phyloP scores from a whole-genome alignment of 2,888 invertebrate species.

The Pherbina coryleti region DNA sequence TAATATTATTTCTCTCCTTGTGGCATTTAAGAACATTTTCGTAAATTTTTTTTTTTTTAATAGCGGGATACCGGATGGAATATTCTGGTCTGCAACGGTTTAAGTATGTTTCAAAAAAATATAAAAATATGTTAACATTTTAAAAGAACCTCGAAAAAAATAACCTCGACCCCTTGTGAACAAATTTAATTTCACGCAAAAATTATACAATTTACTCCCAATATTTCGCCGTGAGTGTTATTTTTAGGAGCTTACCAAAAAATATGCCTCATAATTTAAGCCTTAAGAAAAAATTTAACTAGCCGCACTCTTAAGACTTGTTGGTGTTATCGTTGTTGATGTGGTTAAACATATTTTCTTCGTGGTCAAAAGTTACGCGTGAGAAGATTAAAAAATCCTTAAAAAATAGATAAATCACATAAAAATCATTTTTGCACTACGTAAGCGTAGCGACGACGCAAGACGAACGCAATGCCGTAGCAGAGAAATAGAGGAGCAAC shows the following conservation, averaged over 20 bases:
- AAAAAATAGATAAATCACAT: conserved; percentile 28
- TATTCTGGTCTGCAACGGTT: too few species aligned
- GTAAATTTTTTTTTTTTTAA: too few species aligned
- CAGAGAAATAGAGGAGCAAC: not conserved
- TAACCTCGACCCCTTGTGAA: too few species aligned
- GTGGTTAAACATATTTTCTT: not conserved
- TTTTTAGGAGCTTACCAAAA: not conserved
- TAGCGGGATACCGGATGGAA: too few species aligned
- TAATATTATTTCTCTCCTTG: too few species aligned
- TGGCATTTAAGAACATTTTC: too few species aligned
- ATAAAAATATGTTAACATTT: too few species aligned
- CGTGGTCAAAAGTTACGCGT: conserved; percentile 1
- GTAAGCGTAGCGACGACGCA: not conserved
- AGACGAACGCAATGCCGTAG: not conserved
- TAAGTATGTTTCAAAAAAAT: too few species aligned
- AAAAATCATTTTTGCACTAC: conserved; percentile 7
- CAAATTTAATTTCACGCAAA: too few species aligned
- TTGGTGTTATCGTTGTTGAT: not conserved
- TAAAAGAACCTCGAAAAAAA: too few species aligned
- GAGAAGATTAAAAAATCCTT: conserved; percentile 28
- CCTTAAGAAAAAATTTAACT: too few species aligned
- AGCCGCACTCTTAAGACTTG: not conserved
- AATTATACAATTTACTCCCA: too few species aligned
- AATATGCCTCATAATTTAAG: not conserved
- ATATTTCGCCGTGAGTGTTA: not conserved